Evolutionary conservation across 2,888 invertebrate genomes (phyloP), one percentile per base, ranked within the genome.

Genomic region (Romanomermis culicivorax): DNA sequence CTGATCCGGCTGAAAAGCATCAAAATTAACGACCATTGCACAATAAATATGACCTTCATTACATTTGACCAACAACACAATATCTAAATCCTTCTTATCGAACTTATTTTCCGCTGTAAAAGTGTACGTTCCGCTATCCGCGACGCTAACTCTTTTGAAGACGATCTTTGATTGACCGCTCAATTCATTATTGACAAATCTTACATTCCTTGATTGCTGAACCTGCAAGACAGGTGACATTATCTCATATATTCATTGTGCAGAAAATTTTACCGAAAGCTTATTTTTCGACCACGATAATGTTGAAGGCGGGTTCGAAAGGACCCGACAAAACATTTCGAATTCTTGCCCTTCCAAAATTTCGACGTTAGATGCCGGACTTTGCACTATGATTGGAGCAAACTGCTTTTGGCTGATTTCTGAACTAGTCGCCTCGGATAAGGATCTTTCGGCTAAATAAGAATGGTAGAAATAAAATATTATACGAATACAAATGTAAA

Each of bases 111-210:
- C 64, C 1, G 71, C 71, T 43, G 64, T 59, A 62, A 72, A 73
- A 1, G 71, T 69, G 61, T 72, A 73, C 43, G 70, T 68, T 14
- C 72, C 73, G 58, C 71, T 70, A 57, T 69, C 65, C 14, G 60
- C 59, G 11, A 64, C 62, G 23, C 64, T 62, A 23, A 67, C 61
- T 54, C 60, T 60, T 29, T 58, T 60, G 14, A 70, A 61, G 55
- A 62, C 63, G 42, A 70, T 55, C 25, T 65, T 59, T 23, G 61
- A 64, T 7, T 66, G 36, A 17, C 36, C 54, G 24, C 7, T 11
- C 4, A 11, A 17, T 26, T 47, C 29, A n/a, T 49, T 49, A 23
- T 52, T 24, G 3, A 17, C 47, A 4, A 52, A 52, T 53, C 27
- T 47, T n/a, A 7, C 4, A n/a, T 20, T 53, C 7, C 3, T 3